A percentile compares a stretch with the other conserved stretches of the same genome.
phyloP scores from a whole-genome alignment of 1,140 invertebrate species.

The Teleopsis dalmanni region DNA sequence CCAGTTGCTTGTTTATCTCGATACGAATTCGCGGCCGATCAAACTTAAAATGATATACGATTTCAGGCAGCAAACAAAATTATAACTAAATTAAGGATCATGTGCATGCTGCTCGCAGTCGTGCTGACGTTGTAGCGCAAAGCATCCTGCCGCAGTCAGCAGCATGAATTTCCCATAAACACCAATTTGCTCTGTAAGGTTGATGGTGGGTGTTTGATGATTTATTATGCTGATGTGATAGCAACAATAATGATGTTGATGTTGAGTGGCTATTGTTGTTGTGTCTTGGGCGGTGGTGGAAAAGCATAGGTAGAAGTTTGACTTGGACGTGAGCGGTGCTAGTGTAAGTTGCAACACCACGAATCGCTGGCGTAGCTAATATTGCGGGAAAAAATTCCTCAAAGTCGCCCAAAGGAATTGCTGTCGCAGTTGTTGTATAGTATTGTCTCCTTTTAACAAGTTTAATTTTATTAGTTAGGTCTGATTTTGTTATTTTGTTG shows the following conservation, averaged over 20 bases:
- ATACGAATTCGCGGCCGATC: constrained; percentile 45
- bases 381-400: constrained; percentile 41
- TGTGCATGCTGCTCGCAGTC: constrained; percentile 24
- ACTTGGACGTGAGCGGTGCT: too few relatives aligned
- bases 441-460: constrained; percentile 10
- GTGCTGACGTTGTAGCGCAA: constrained; percentile 1
- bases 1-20: constrained; percentile 4
- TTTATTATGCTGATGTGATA: constrained; percentile 14
- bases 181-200: background rate
- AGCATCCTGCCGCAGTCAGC: background rate
- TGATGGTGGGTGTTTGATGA: background rate
- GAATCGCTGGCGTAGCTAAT: constrained; percentile 43
- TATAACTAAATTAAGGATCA: constrained; percentile 46
- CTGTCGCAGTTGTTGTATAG: too few relatives aligned
- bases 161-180: too few relatives aligned
- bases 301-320: too few relatives aligned
- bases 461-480: constrained; percentile 8
- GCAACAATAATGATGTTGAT: constrained; percentile 1
- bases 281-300: background rate
- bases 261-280: background rate
- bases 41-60: constrained; percentile 46
- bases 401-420: too few relatives aligned
- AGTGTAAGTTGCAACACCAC: constrained; percentile 25
- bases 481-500: constrained; percentile 3
- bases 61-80: constrained; percentile 43